Evolutionary conservation across 2,797 vertebrate genomes (phyloP).

Genomic region (Urosaurus nigricauda): DNA sequence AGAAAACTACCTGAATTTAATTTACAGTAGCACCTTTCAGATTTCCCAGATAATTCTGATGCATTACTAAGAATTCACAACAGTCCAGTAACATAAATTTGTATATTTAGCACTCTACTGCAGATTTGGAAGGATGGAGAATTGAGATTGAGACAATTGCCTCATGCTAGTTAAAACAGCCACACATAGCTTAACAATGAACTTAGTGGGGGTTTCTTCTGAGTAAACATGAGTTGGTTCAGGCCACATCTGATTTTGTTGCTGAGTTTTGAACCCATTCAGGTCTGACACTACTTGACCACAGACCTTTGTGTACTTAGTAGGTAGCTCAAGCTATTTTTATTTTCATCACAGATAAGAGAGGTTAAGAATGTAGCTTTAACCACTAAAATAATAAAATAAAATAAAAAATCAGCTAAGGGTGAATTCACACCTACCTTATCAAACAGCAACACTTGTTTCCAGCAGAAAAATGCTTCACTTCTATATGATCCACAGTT

Average conservation of each 20-base stretch:
- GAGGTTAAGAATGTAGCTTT: neutral
- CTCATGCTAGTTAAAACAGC: neutral
- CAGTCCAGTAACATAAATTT: neutral
- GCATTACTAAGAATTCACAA: neutral
- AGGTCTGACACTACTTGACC: neutral
- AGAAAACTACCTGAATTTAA: neutral
- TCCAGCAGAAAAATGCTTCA: neutral
- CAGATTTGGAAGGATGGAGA: too few relatives aligned
- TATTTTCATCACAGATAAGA: neutral
- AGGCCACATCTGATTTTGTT: neutral
- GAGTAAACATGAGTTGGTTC: neutral
- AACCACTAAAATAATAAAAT: too few relatives aligned
- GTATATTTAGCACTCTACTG: neutral
- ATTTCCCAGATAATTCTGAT: neutral
- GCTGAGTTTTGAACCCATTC: neutral
- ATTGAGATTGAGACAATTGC: too few relatives aligned
- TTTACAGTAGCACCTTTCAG: neutral
- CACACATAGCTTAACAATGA: too few relatives aligned
- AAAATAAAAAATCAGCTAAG: neutral
- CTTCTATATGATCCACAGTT: neutral
- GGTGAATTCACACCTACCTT: neutral
- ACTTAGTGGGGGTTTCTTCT: neutral
- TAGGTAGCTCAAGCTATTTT: neutral
- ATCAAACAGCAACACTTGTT: too few relatives aligned
- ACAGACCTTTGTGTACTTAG: neutral